phyloP scores from a whole-genome alignment of 1,140 invertebrate genomes.

The Drosophila athabasca region DNA sequence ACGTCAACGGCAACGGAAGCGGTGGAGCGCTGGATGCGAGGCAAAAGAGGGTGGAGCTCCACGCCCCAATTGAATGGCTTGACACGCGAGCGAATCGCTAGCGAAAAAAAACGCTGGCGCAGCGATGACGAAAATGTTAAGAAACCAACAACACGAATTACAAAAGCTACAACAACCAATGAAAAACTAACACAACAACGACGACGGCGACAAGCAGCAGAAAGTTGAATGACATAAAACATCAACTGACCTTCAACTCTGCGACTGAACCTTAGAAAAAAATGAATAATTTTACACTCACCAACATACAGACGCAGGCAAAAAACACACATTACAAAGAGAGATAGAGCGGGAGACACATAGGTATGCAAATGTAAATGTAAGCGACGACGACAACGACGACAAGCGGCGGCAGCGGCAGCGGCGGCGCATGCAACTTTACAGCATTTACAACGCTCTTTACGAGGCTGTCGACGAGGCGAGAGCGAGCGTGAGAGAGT shows the following conservation, averaged over 20 bases:
- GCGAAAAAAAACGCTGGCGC: conserved; percentile 8
- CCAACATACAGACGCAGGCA: conserved; percentile 36
- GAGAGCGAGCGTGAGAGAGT: conserved; percentile 20
- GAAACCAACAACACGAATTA: conserved; percentile 39
- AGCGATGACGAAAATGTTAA: conserved; percentile 23
- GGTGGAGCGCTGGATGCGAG: not conserved
- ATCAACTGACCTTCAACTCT: conserved; percentile 83
- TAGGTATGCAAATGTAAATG: conserved; percentile 46
- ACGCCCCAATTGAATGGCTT: conserved; percentile 60
- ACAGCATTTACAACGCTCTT: conserved; percentile 16
- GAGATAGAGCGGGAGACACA: conserved; percentile 5
- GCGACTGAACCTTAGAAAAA: conserved; percentile 83
- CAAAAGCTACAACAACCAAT: conserved; percentile 61
- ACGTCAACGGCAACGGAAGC: not conserved
- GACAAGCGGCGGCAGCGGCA: too few species aligned
- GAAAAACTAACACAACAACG: conserved; percentile 50
- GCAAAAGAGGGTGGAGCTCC: conserved; percentile 21
- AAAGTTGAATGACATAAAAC: conserved; percentile 84
- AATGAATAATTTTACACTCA: conserved; percentile 81
- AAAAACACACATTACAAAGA: conserved; percentile 27
- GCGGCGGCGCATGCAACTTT: conserved; percentile 65
- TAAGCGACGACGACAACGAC: conserved; percentile 13
- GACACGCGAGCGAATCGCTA: conserved; percentile 58
- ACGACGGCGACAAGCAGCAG: conserved; percentile 45
- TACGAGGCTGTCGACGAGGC: not conserved